Conservation (phyloP, 2,113 vertebrate species). For the Corvus cornix region DNA sequence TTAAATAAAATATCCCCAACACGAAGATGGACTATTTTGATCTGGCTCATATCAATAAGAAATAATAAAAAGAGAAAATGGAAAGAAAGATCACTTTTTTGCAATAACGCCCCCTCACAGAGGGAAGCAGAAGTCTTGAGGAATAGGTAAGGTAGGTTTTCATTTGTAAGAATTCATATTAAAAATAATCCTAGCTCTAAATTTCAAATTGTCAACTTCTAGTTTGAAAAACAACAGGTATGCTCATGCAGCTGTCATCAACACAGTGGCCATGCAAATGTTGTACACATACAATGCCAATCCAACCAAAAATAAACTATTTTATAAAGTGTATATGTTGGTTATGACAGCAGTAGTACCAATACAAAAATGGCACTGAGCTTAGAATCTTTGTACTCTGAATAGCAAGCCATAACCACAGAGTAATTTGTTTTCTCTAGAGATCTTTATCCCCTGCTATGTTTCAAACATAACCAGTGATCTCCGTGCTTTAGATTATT, state of each 20-base stretch:
- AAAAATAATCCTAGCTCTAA: constrained; percentile 71
- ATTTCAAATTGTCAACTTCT: constrained; percentile 54
- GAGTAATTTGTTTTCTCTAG: constrained; percentile 26
- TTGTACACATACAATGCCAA: constrained; percentile 38
- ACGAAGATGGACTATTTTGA: constrained; percentile 60
- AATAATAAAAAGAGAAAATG: constrained; percentile 45
- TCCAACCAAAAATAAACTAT: constrained; percentile 45
- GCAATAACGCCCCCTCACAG: constrained; percentile 74
- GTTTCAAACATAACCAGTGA: constrained; percentile 78
- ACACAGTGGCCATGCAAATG: constrained; percentile 61
- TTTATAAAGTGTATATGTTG: constrained; percentile 44
- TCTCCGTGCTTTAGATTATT: constrained; percentile 75
- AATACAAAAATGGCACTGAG: constrained; percentile 60
- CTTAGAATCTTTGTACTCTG: constrained; percentile 44
- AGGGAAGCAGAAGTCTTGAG: constrained; percentile 75
- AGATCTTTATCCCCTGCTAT: constrained; percentile 60
- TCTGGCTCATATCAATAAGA: constrained; percentile 62
- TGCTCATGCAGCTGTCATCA: constrained; percentile 50
- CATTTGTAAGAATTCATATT: constrained; percentile 62
- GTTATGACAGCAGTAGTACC: constrained; percentile 63
- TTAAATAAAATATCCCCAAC: constrained; percentile 72
- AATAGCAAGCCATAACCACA: constrained; percentile 51
- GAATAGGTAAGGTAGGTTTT: constrained; percentile 66
- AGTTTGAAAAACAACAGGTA: constrained; percentile 46
- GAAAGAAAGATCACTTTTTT: constrained; percentile 66